Evolutionary conservation across 2,797 vertebrate genomes (phyloP), one percentile per base, ranked within the genome.

Genomic region (Xenentodon cancila): DNA sequence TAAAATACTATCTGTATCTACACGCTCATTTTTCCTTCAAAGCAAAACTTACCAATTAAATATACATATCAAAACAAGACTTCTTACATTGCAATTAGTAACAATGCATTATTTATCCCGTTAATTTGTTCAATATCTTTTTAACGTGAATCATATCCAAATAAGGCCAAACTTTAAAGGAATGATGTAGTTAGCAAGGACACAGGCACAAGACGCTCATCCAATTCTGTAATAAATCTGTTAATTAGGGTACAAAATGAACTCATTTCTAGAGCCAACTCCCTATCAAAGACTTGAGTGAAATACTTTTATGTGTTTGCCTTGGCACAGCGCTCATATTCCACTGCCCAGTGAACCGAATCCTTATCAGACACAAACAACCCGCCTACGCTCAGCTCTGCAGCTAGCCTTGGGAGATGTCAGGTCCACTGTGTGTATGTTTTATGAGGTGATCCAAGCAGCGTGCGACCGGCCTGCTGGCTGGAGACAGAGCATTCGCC

Each of bases 311-410:
- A 77, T 82, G 80, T 85, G 81, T 88, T 87, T 89, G 75, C 71
- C 81, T 88, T 90, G 86, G 89, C 85, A 73, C 54, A 0, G 59
- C 1, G 30, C 73, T 83, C 44, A 11, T 21, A 64, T 69, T 57
- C 65, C 73, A 64, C 64, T 82, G 84, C 81, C 85, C 79, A 69
- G 68, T 78, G 82, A 87, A 84, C 84, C 81, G 61, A 77, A 76
- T 66, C 80, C 81, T 90, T 88, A 91, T 91, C 89, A 80, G 82
- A 77, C 70, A 68, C 84, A 88, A 91, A 91, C 86, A 91, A 81
- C 27, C 71, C 77, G 67, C 86, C 89, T 73, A 86, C 80, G 51
- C 87, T 73, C 51, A 1, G 76, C 76, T 84, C 84, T 57, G 76
- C 64, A 18, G 74, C 75, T 68, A 66, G 87, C 79, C 84, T 82